Evolutionary conservation across 1,140 invertebrate species (phyloP).

Genomic region (Tetraneura akinire): DNA sequence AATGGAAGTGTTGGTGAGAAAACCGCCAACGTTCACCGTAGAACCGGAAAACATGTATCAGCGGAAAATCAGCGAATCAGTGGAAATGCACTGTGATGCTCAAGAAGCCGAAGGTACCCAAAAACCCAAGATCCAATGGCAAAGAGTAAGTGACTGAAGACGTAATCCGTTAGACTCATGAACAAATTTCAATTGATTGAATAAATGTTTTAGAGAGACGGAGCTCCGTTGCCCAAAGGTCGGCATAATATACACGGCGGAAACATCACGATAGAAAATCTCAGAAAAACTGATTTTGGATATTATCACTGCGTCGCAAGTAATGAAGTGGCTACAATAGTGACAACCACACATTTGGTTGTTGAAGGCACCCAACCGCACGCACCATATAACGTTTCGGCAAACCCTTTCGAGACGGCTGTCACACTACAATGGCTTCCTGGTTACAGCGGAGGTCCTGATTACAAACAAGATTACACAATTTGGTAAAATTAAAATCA

Average conservation of each 20-base stretch:
- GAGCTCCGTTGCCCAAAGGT: conserved; percentile 75
- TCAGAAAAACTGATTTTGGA: conserved; percentile 87
- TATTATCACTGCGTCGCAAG: conserved; percentile 92
- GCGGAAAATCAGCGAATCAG: conserved; percentile 82
- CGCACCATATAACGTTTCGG: conserved; percentile 91
- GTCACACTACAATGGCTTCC: conserved; percentile 90
- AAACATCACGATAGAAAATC: conserved; percentile 87
- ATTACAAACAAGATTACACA: conserved; percentile 91
- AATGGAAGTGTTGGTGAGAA: conserved; percentile 95
- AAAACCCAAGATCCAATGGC: conserved; percentile 86
- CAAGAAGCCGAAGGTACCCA: conserved; percentile 88
- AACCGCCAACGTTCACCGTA: conserved; percentile 81
- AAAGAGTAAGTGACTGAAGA: conserved; percentile 65
- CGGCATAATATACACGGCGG: conserved; percentile 77
- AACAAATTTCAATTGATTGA: not conserved
- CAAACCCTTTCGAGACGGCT: conserved; percentile 82
- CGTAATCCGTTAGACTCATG: not conserved
- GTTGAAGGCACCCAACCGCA: conserved; percentile 95
- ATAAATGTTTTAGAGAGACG: conserved; percentile 66
- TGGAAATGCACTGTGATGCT: conserved; percentile 91
- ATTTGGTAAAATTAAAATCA: conserved; percentile 73
- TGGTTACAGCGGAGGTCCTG: conserved; percentile 90
- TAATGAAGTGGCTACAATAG: conserved; percentile 92
- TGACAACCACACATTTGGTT: conserved; percentile 84
- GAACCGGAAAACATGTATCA: conserved; percentile 85